Percentiles rank a stretch among this genome's conserved stretches.
These are phyloP conservation scores for Pteronotus mesoamericanus DNA, from an alignment of 2,797 vertebrate species.

Conservation along the genomic window DNA sequence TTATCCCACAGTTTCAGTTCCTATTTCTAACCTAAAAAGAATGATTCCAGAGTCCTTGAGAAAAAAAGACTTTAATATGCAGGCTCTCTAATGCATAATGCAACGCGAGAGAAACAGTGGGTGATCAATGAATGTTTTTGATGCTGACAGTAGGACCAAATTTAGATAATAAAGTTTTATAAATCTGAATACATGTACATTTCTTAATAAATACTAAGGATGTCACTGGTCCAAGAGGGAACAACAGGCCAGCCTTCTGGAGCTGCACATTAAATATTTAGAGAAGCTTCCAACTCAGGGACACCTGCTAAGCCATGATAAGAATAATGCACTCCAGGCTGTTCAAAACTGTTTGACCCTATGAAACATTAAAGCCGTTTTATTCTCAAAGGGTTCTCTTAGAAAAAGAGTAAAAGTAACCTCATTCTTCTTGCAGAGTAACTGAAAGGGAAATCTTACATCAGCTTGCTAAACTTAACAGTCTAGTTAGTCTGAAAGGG, in stretches of 20 bases:
- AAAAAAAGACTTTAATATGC: neutral
- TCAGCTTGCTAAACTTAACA: constrained; percentile 33
- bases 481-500: neutral
- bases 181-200: constrained; percentile 4
- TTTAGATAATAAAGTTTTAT: constrained; percentile 50
- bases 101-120: neutral
- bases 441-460: constrained; percentile 27
- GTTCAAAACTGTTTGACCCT: constrained; percentile 59
- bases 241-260: neutral
- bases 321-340: constrained; percentile 61
- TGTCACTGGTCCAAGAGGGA: neutral
- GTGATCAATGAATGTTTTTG: constrained; percentile 9
- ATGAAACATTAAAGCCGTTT: constrained; percentile 66
- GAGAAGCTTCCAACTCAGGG: constrained; percentile 34
- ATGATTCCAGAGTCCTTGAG: constrained; percentile 19
- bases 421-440: constrained; percentile 48
- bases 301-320: constrained; percentile 62
- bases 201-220: constrained; percentile 33
- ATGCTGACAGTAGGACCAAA: neutral
- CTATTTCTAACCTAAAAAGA: constrained; percentile 13
- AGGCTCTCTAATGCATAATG: neutral
- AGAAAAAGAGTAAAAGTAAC: constrained; percentile 53
- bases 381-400: constrained; percentile 48
- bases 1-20: neutral
- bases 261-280: constrained; percentile 69